Evolutionary conservation across 2,888 invertebrate genomes (phyloP), one percentile per base, ranked within the genome.

Genomic region (Limnephilus lunatus): DNA sequence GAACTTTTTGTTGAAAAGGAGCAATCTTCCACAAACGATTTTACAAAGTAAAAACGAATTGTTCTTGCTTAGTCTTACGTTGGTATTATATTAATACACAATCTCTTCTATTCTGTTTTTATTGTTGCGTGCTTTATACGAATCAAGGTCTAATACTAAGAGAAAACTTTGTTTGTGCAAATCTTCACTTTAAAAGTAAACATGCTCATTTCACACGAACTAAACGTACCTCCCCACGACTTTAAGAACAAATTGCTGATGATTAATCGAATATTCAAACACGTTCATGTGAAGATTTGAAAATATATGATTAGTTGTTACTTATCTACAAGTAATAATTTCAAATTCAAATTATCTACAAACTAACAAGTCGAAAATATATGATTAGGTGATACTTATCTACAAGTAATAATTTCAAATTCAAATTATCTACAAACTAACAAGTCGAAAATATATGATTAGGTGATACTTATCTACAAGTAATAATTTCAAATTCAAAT

Each of bases 151-250:
- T 48, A 12, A 68, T 19, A 9, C 15, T 83, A 19, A 31, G 35
- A 83, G 32, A 83, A 82, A 85, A 85, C 35, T 85, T 15, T 85
- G 35, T 85, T 32, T 39, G 85, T 15, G 32, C 32, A 85, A 85
- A 85, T 44, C 35, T 85, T 31, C 32, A 83, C 85, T 85, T 85
- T 85, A 85, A 83, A 83, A 35, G 7, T 83, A 83, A 32, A 83
- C 35, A 83, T 83, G 83, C 25, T 31, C 68, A 9, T 68, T 68
- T 68, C n/a, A 68, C 68, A 68, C 68, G 68, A 68, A 68, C 68
- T 68, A 25, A 68, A 68, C 68, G 25, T 68, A 53, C 15, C 2
- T 48, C 15, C 53, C 53, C 53, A 53, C 53, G 4, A 19, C 53
- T 53, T 53, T 68, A 25, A 68, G 68, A 19, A 68, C 19, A 25